Conservation (phyloP, 2,888 invertebrate species). For the Trissolcus brochymenae region DNA sequence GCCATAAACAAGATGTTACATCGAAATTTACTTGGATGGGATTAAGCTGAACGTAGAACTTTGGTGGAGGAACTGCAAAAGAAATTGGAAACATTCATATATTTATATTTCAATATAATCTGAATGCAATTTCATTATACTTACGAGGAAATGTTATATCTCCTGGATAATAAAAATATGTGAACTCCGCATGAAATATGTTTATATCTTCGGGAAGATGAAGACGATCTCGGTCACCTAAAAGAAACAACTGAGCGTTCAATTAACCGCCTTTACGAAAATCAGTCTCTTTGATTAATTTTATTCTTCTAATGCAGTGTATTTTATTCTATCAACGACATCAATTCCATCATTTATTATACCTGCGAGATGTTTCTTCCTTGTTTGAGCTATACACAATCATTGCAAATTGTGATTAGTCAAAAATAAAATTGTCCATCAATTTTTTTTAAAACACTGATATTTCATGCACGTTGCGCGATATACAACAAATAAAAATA, state of each 20-base stretch:
- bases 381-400: conserved; percentile 73
- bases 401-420: conserved; percentile 40
- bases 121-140: conserved; percentile 63
- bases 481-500: neutral
- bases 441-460: neutral
- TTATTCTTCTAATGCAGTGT: neutral
- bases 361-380: conserved; percentile 75
- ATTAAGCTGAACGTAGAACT: conserved; percentile 93
- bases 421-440: neutral
- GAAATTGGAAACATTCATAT: neutral
- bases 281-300: neutral
- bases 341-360: conserved; percentile 46
- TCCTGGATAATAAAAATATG: conserved; percentile 96
- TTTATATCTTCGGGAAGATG: conserved; percentile 93
- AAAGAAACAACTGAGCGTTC: neutral
- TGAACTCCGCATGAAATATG: conserved; percentile 95
- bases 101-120: no score
- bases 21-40: conserved; percentile 94
- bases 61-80: conserved; percentile 92
- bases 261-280: no score
- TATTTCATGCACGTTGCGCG: neutral
- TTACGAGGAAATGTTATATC: conserved; percentile 92
- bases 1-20: conserved; percentile 92
- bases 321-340: neutral
- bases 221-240: conserved; percentile 86